Conservation (phyloP, 2,113 vertebrate species). For the Atlantisia rogersi region DNA sequence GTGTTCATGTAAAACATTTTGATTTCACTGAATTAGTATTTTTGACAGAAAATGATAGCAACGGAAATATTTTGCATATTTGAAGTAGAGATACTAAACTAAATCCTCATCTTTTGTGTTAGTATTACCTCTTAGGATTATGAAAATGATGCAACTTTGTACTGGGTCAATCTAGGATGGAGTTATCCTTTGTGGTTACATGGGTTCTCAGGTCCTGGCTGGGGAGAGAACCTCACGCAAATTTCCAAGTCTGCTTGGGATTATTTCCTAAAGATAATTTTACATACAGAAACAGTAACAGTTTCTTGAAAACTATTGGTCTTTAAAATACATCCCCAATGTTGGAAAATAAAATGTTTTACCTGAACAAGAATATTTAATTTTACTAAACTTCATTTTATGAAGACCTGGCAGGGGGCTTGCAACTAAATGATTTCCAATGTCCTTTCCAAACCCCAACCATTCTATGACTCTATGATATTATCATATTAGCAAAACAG, state of each 20-base stretch:
- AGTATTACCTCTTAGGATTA: background rate
- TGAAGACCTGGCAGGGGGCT: too few species aligned
- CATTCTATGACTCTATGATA: background rate
- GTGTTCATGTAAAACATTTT: background rate
- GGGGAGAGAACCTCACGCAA: background rate
- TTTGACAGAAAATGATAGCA: background rate
- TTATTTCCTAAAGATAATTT: background rate
- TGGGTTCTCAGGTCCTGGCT: background rate
- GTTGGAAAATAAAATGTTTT: background rate
- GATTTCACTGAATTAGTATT: background rate
- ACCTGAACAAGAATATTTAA: background rate
- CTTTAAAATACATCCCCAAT: background rate
- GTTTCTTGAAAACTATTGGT: background rate
- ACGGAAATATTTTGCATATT: background rate
- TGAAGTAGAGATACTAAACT: background rate
- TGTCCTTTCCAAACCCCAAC: too few species aligned
- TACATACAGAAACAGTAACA: background rate
- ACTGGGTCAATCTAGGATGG: background rate
- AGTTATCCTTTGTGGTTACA: background rate
- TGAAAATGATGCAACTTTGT: background rate
- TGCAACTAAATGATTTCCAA: too few species aligned
- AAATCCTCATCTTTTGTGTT: background rate
- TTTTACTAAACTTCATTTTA: background rate
- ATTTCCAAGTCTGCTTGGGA: background rate
- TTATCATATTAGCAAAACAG: background rate